A percentile compares a stretch with the other conserved stretches of the same genome.
phyloP scores from a whole-genome alignment of 1,140 invertebrate species.

The Saccostrea echinata region DNA sequence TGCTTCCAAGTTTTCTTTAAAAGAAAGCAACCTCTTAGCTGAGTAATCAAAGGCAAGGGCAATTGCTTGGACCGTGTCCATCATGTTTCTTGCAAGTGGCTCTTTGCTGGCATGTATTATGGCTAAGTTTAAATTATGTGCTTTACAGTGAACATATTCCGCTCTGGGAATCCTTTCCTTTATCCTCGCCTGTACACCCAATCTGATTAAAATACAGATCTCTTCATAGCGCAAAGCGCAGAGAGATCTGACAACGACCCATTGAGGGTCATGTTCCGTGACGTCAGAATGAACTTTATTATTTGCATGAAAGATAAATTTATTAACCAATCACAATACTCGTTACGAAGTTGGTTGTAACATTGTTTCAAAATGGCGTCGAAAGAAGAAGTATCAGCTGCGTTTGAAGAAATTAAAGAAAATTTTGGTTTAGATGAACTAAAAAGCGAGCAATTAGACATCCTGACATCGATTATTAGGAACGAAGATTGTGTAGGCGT shows the following conservation, averaged over 20 bases:
- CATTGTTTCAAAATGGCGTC: background rate
- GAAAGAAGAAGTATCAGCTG: background rate
- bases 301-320: background rate
- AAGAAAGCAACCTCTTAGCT: conserved; percentile 40
- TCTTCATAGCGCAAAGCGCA: too few relatives aligned
- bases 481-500: conserved; percentile 28
- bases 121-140: conserved; percentile 56
- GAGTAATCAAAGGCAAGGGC: conserved; percentile 55
- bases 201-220: too few relatives aligned
- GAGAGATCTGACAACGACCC: too few relatives aligned
- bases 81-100: conserved; percentile 44
- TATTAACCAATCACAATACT: conserved; percentile 10
- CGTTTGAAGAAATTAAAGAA: conserved; percentile 6
- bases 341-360: background rate
- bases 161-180: conserved; percentile 33
- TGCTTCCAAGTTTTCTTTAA: conserved; percentile 1
- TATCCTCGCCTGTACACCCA: too few relatives aligned
- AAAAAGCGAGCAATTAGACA: conserved; percentile 3
- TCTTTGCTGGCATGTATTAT: conserved; percentile 49
- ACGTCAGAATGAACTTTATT: background rate
- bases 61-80: conserved; percentile 45
- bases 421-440: background rate
- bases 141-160: conserved; percentile 55
- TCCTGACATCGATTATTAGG: conserved; percentile 10
- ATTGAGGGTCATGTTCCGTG: background rate